phyloP scores from a whole-genome alignment of 2,113 vertebrate genomes.

The Condylura cristata region DNA sequence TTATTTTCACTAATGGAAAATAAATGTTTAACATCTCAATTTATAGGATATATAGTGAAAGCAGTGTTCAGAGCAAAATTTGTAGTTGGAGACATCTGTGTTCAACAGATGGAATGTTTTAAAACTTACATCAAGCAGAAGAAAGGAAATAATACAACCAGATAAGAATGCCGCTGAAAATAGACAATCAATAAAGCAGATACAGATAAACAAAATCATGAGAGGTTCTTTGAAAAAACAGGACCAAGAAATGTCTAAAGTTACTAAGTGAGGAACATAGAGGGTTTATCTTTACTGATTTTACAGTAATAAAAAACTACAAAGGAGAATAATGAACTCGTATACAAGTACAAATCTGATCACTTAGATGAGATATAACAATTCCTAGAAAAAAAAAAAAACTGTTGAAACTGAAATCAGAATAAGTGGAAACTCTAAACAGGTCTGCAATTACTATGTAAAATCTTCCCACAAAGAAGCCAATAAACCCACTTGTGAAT shows the following conservation, averaged over 20 bases:
- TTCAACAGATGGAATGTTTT: background rate
- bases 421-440: background rate
- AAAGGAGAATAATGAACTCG: background rate
- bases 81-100: background rate
- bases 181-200: background rate
- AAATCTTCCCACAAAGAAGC: background rate
- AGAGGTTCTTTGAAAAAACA: background rate
- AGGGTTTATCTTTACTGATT: background rate
- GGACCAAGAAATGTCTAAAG: background rate
- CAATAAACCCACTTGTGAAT: background rate
- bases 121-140: background rate
- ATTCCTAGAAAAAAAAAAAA: background rate
- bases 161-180: background rate
- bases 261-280: background rate
- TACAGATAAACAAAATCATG: background rate
- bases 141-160: background rate
- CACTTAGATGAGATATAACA: background rate
- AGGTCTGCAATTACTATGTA: background rate
- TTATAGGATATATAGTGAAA: background rate
- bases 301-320: background rate
- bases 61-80: background rate
- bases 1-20: background rate
- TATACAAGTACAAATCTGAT: background rate
- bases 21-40: background rate
- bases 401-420: background rate